Percentiles rank a stretch among this genome's conserved stretches.
Conservation (phyloP, 2,888 invertebrate species). For the Eustalomyia histrio region DNA sequence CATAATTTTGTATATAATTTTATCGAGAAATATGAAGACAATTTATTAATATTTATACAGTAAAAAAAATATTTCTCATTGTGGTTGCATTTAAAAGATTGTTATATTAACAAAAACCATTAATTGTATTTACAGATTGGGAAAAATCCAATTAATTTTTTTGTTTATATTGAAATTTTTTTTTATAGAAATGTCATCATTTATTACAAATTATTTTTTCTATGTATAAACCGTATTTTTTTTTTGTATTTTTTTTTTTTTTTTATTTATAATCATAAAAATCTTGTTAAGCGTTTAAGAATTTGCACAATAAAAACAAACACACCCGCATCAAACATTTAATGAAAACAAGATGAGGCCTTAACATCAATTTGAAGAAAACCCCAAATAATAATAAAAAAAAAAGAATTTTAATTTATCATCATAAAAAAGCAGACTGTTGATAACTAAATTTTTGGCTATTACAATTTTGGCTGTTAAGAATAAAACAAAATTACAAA, state of each 20-base stretch:
- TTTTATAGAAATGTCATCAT: no score
- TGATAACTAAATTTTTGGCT: constrained; percentile 45
- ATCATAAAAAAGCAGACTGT: constrained; percentile 30
- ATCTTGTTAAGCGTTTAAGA: constrained; percentile 30
- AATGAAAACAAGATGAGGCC: constrained; percentile 19
- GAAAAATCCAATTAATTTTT: no score
- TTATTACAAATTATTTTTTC: no score
- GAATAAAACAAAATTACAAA: constrained; percentile 23
- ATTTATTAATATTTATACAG: no score
- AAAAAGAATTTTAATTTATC: constrained; percentile 39
- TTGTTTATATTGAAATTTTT: no score
- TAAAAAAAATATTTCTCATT: no score
- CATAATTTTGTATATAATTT: no score
- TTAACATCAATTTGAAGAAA: constrained; percentile 17
- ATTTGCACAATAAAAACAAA: constrained; percentile 11
- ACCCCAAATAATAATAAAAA: background rate
- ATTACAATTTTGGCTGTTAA: constrained; percentile 37
- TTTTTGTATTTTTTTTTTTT: constrained; percentile 2
- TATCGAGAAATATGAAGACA: no score
- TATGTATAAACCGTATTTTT: background rate
- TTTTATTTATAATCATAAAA: background rate
- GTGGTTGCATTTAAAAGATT: no score
- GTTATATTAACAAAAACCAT: no score
- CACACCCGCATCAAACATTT: constrained; percentile 33
- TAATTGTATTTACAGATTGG: no score